phyloP scores from a whole-genome alignment of 2,888 invertebrate species.

The Malthinus seriepunctatus region DNA sequence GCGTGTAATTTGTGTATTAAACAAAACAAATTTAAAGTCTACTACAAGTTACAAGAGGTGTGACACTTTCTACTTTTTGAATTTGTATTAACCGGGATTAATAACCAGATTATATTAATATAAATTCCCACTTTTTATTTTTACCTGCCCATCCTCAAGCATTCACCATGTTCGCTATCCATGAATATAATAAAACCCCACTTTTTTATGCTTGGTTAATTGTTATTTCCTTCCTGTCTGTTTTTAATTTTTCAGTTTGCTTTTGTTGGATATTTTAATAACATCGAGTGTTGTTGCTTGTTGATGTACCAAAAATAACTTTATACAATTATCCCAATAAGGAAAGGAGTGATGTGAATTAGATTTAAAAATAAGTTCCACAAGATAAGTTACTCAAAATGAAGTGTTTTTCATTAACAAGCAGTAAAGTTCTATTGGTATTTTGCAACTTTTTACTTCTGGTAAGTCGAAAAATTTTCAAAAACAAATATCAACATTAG shows the following conservation, averaged over 20 bases:
- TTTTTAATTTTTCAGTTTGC: constrained; percentile 33
- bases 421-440: constrained; percentile 68
- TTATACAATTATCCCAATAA: no score
- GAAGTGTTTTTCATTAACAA: constrained; percentile 52
- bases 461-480: constrained; percentile 55
- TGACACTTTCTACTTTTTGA: constrained; percentile 13
- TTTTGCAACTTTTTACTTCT: constrained; percentile 69
- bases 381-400: constrained; percentile 28
- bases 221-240: constrained; percentile 54
- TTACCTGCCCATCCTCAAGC: constrained; percentile 23
- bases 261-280: constrained; percentile 32
- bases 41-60: no score
- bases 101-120: constrained; percentile 23
- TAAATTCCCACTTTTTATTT: constrained; percentile 27
- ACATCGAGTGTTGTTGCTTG: constrained; percentile 5
- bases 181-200: constrained; percentile 32
- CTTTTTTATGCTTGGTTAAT: constrained; percentile 53
- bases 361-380: neutral
- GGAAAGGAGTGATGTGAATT: neutral
- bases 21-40: no score
- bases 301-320: neutral
- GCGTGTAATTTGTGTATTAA: no score
- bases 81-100: constrained; percentile 13
- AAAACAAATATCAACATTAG: neutral
- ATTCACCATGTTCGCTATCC: constrained; percentile 27